These are phyloP conservation scores for Notechis scutatus DNA, from an alignment of 2,113 vertebrate genomes.

Conservation along the genomic window DNA sequence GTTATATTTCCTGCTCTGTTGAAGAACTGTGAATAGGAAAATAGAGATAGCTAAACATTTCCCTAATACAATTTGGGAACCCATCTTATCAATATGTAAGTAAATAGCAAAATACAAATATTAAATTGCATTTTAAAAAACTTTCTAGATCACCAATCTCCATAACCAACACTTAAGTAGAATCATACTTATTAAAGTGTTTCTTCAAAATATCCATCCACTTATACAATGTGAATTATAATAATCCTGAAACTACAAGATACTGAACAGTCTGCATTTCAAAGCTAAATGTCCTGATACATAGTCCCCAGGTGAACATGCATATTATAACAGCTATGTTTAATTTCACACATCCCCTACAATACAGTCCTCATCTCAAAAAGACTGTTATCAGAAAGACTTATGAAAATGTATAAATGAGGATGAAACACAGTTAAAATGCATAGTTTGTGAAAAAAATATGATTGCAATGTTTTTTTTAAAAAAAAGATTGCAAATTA, in stretches of 20 bases:
- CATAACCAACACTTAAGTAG: not conserved
- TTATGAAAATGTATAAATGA: not conserved
- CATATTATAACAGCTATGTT: not conserved
- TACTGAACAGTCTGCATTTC: not conserved
- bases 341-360: not conserved
- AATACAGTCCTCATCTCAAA: not conserved
- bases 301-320: not conserved
- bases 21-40: not conserved
- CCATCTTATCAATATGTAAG: not conserved
- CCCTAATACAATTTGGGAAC: not conserved
- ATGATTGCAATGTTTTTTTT: not conserved
- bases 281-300: not conserved
- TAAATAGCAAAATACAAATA: not conserved
- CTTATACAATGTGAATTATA: conserved; percentile 11
- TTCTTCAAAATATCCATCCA: conserved; percentile 11
- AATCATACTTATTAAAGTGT: conserved; percentile 22
- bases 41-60: not conserved
- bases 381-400: not conserved
- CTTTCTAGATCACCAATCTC: not conserved
- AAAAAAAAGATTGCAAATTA: not conserved
- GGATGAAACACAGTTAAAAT: not conserved
- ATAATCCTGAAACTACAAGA: not conserved
- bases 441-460: not conserved
- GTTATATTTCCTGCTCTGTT: not conserved
- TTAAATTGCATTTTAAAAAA: not conserved